phyloP scores from a whole-genome alignment of 2,888 invertebrate species.

The Stenoptilia bipunctidactyla region DNA sequence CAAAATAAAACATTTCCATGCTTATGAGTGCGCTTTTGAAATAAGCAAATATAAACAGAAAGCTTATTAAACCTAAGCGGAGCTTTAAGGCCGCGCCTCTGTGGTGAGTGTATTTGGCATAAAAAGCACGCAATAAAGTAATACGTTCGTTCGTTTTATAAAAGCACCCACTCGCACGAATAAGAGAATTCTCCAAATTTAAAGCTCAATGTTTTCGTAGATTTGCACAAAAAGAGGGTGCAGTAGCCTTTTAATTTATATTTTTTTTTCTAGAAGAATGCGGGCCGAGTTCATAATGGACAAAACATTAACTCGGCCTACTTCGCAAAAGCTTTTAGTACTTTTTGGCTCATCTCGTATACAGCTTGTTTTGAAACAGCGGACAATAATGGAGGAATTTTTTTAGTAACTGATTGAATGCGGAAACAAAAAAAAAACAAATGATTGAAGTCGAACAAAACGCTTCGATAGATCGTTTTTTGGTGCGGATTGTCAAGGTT shows the following conservation, averaged over 20 bases:
- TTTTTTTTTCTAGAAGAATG: conserved; percentile 27
- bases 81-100: too few species aligned
- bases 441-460: too few species aligned
- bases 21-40: too few species aligned
- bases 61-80: too few species aligned
- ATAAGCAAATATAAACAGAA: too few species aligned
- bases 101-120: not conserved
- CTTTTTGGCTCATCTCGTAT: conserved; percentile 33
- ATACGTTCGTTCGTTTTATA: not conserved
- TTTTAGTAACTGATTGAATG: too few species aligned
- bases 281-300: conserved; percentile 51
- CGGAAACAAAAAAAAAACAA: too few species aligned
- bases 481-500: too few species aligned
- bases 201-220: not conserved
- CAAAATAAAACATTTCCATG: too few species aligned
- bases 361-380: conserved; percentile 1
- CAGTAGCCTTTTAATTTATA: conserved; percentile 42
- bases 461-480: too few species aligned
- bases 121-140: not conserved
- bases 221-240: conserved; percentile 9
- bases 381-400: not conserved
- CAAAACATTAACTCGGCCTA: conserved; percentile 57
- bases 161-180: not conserved
- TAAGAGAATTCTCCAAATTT: not conserved
- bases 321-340: conserved; percentile 57